Percentiles rank a stretch among this genome's conserved stretches.
phyloP scores from a whole-genome alignment of 2,888 invertebrate genomes.

The Lutraria lutraria region DNA sequence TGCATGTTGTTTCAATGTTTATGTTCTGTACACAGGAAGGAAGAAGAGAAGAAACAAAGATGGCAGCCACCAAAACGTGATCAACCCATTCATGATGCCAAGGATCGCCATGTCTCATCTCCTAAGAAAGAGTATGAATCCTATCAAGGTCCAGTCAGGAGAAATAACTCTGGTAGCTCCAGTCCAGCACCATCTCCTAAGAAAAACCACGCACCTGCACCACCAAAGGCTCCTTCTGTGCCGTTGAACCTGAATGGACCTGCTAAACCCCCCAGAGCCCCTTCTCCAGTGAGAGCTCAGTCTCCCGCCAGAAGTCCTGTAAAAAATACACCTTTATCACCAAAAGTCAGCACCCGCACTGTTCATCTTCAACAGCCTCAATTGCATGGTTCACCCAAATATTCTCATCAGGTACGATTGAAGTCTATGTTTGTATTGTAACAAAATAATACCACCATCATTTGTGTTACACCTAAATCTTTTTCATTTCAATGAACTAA shows the following conservation, averaged over 20 bases:
- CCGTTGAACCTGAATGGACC: constrained; percentile 38
- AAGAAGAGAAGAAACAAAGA: constrained; percentile 81
- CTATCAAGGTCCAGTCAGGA: constrained; percentile 64
- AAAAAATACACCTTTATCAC: constrained; percentile 55
- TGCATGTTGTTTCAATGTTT: too few relatives aligned
- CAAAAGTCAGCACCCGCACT: constrained; percentile 57
- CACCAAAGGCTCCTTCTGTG: constrained; percentile 51
- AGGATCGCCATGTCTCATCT: constrained; percentile 66
- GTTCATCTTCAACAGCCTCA: constrained; percentile 57
- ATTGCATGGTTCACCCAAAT: constrained; percentile 62
- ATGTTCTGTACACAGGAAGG: constrained; percentile 65
- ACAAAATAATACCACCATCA: too few relatives aligned
- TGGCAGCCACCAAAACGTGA: constrained; percentile 81
- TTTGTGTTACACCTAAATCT: too few relatives aligned
- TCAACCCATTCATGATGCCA: constrained; percentile 59
- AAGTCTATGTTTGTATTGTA: too few relatives aligned
- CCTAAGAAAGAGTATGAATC: constrained; percentile 65
- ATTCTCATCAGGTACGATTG: constrained; percentile 60
- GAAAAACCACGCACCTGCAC: constrained; percentile 56
- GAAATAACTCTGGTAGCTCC: constrained; percentile 34
- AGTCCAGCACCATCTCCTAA: constrained; percentile 65
- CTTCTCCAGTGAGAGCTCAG: constrained; percentile 44
- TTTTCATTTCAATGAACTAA: too few relatives aligned
- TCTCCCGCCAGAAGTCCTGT: constrained; percentile 62
- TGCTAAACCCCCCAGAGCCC: constrained; percentile 31